Evolutionary conservation across 2,888 invertebrate genomes (phyloP).

Genomic region (Chromoteleia sp.): DNA sequence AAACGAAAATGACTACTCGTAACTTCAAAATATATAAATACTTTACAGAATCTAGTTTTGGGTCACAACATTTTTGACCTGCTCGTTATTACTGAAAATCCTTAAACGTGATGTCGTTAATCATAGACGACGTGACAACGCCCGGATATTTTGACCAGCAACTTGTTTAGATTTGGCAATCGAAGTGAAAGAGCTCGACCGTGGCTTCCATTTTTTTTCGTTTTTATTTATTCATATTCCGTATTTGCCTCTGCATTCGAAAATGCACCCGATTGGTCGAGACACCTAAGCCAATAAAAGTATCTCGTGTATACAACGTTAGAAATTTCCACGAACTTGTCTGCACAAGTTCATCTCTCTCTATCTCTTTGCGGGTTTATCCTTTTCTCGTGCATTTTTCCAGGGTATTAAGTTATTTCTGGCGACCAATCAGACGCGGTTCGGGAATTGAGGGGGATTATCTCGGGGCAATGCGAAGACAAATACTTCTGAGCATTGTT

Average conservation of each 20-base stretch:
- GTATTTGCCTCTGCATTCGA: not conserved
- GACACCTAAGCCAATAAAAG: slow-evolving; percentile 10
- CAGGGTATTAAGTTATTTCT: slow-evolving; percentile 9
- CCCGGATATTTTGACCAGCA: too few species aligned
- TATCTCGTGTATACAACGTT: not conserved
- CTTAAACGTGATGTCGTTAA: too few species aligned
- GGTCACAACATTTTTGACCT: too few species aligned
- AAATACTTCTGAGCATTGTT: not conserved
- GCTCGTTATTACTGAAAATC: too few species aligned
- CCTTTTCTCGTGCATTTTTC: slow-evolving; percentile 5
- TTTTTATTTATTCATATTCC: not conserved
- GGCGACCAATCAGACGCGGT: not conserved
- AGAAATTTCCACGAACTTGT: not conserved
- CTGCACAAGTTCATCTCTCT: not conserved
- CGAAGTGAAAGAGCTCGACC: too few species aligned
- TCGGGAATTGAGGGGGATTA: slow-evolving; percentile 13
- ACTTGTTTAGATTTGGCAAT: too few species aligned
- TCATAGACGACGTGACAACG: too few species aligned
- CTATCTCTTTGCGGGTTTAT: not conserved
- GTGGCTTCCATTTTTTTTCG: too few species aligned
- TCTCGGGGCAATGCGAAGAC: not conserved
- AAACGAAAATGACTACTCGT: too few species aligned
- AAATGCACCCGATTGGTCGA: not conserved
- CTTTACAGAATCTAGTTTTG: too few species aligned
- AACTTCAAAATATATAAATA: too few species aligned